These are phyloP conservation scores for Drosophila nasuta DNA, from an alignment of 1,140 invertebrate genomes.

Conservation along the genomic window DNA sequence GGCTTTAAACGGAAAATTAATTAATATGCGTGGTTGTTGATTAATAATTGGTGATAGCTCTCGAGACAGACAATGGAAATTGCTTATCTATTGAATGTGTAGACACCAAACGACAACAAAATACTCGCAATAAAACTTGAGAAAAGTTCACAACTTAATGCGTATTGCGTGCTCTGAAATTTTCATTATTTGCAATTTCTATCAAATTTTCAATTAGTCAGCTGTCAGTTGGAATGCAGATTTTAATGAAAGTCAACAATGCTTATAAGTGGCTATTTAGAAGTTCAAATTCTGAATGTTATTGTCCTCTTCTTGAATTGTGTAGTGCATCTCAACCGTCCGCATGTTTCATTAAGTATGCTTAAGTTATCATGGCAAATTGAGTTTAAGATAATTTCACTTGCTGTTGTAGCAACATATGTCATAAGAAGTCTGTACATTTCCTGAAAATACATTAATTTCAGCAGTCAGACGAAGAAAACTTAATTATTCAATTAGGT, in stretches of 20 bases:
- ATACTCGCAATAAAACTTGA: background rate
- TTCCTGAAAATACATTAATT: background rate
- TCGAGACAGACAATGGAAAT: slow-evolving; percentile 1
- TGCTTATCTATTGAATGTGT: slow-evolving; percentile 1
- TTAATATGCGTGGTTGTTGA: slow-evolving; percentile 38
- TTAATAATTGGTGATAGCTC: slow-evolving; percentile 22
- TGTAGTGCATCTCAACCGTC: background rate
- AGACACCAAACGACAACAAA: background rate
- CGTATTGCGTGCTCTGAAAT: background rate
- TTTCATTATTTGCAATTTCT: background rate
- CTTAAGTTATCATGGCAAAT: background rate
- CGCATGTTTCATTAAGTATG: background rate
- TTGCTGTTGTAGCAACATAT: background rate
- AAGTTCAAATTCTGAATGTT: background rate
- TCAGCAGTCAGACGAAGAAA: background rate
- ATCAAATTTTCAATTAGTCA: background rate
- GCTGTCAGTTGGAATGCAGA: background rate
- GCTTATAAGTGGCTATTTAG: background rate
- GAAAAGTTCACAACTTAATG: background rate
- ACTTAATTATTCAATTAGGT: background rate
- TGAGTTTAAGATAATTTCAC: background rate
- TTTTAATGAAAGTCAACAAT: background rate
- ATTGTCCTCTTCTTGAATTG: background rate
- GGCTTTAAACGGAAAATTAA: slow-evolving; percentile 31
- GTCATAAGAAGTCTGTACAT: background rate